Percentiles rank a stretch among this genome's conserved stretches.
These are phyloP conservation scores for Lepidocyrtinus sp. DNA, from an alignment of 2,888 invertebrate species.

Conservation along the genomic window DNA sequence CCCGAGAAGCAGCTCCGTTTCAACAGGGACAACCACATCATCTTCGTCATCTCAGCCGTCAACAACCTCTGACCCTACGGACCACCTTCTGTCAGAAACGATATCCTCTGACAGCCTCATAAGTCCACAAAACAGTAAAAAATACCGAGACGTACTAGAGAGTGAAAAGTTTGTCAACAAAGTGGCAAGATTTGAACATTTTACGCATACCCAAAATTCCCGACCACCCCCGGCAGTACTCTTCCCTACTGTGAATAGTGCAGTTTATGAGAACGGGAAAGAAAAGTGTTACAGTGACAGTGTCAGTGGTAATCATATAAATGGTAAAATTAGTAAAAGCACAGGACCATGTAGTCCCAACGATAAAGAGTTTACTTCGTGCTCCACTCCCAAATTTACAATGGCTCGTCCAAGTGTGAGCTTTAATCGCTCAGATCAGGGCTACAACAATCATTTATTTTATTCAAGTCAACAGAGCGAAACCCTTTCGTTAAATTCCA, in stretches of 20 bases:
- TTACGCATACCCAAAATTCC: constrained; percentile 75
- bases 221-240: constrained; percentile 61
- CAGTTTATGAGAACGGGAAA: constrained; percentile 34
- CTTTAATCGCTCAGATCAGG: constrained; percentile 61
- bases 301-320: constrained; percentile 46
- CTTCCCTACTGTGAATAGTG: constrained; percentile 49
- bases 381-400: background rate
- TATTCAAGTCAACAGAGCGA: constrained; percentile 37
- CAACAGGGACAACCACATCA: constrained; percentile 46
- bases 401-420: constrained; percentile 54
- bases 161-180: constrained; percentile 80
- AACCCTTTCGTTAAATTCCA: constrained; percentile 49
- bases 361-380: constrained; percentile 23
- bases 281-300: constrained; percentile 43
- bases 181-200: constrained; percentile 85
- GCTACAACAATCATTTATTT: constrained; percentile 43
- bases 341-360: constrained; percentile 17
- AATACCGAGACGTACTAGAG: constrained; percentile 72
- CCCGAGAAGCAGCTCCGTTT: constrained; percentile 52
- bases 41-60: constrained; percentile 38
- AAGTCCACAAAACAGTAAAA: constrained; percentile 37
- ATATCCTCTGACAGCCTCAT: constrained; percentile 49
- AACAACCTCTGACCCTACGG: constrained; percentile 58
- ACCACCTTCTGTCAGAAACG: constrained; percentile 56
- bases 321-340: constrained; percentile 25